Conservation (phyloP, 2,113 vertebrate genomes). For the Crotalus helleri region DNA sequence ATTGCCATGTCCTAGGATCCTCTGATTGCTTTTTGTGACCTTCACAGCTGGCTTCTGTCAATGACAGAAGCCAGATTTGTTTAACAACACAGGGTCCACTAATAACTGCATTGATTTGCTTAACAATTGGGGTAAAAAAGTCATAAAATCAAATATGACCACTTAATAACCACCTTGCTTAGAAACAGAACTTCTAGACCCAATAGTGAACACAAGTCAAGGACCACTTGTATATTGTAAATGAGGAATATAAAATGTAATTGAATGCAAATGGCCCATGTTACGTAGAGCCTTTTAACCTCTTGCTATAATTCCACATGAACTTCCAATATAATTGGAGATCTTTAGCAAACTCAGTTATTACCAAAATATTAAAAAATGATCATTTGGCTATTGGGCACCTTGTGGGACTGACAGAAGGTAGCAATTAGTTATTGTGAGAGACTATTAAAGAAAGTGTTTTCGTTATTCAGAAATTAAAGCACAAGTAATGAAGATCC, state of each 20-base stretch:
- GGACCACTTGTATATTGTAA: slow-evolving; percentile 1
- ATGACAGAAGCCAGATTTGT: too few relatives aligned
- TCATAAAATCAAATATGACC: too few relatives aligned
- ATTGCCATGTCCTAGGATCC: too few relatives aligned
- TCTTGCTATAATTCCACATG: slow-evolving; percentile 19
- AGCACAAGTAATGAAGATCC: slow-evolving; percentile 3
- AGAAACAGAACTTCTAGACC: too few relatives aligned
- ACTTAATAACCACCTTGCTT: too few relatives aligned
- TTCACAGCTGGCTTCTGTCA: too few relatives aligned
- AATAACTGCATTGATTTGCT: too few relatives aligned
- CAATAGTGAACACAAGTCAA: not conserved
- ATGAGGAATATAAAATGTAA: slow-evolving; percentile 45
- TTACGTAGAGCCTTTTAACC: slow-evolving; percentile 38
- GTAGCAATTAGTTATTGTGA: slow-evolving; percentile 21
- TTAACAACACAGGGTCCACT: too few relatives aligned
- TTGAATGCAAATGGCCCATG: slow-evolving; percentile 45
- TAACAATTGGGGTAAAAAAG: too few relatives aligned
- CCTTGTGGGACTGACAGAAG: slow-evolving; percentile 31
- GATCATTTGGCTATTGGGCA: slow-evolving; percentile 28
- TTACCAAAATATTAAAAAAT: slow-evolving; percentile 26
- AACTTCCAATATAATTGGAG: slow-evolving; percentile 23
- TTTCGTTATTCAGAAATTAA: slow-evolving; percentile 31
- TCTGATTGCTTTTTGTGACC: too few relatives aligned
- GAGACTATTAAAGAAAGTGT: slow-evolving; percentile 31
- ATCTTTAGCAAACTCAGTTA: slow-evolving; percentile 12